Evolutionary conservation across 2,888 invertebrate genomes (phyloP).

Genomic region (Anthophora plumipes): DNA sequence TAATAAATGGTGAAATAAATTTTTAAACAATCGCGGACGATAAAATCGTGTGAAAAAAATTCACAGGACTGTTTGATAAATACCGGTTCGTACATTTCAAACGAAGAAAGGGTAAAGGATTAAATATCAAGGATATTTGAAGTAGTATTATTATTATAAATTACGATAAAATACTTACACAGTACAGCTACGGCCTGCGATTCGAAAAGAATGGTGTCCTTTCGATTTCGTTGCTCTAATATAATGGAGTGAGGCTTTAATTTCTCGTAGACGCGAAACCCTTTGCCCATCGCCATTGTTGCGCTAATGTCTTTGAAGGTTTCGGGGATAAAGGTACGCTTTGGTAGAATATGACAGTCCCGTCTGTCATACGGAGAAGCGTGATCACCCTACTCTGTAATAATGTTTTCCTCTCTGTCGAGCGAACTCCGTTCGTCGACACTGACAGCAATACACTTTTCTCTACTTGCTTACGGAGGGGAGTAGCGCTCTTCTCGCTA

Average conservation of each 20-base stretch:
- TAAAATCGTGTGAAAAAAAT: not conserved
- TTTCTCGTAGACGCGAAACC: conserved; percentile 95
- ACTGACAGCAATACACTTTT: conserved; percentile 38
- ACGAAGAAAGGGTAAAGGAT: not conserved
- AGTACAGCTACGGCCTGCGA: conserved; percentile 95
- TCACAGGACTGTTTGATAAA: conserved; percentile 8
- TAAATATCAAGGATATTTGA: not conserved
- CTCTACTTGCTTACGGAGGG: conserved; percentile 34
- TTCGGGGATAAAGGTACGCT: conserved; percentile 39
- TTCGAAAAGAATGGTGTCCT: conserved; percentile 95
- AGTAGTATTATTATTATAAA: conserved; percentile 2
- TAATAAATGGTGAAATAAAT: not conserved
- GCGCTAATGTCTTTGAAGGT: conserved; percentile 45
- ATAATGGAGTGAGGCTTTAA: conserved; percentile 95
- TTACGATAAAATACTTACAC: conserved; percentile 85
- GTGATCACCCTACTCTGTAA: conserved; percentile 36
- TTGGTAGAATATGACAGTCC: conserved; percentile 56
- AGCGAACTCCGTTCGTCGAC: conserved; percentile 42
- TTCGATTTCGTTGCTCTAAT: conserved; percentile 94
- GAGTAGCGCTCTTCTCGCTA: conserved; percentile 57
- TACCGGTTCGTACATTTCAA: conserved; percentile 5
- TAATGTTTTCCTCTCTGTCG: conserved; percentile 37
- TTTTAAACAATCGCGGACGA: not conserved
- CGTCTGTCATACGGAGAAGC: conserved; percentile 60
- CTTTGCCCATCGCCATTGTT: conserved; percentile 97